These are phyloP conservation scores for Sinocyclocheilus anophthalmus DNA, from an alignment of 2,113 vertebrate genomes.

Conservation along the genomic window DNA sequence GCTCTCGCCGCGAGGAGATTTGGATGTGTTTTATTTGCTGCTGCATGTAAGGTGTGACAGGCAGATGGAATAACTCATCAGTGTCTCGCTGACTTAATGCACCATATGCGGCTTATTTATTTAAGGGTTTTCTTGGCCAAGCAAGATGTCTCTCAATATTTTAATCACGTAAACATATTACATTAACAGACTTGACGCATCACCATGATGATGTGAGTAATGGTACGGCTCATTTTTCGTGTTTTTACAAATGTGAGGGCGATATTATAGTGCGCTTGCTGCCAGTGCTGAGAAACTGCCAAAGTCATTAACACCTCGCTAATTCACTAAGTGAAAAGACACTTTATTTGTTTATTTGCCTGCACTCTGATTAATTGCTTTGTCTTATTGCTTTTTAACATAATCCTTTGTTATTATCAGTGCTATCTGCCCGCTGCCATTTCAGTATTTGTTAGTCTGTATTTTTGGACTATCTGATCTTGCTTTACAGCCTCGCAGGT, in stretches of 20 bases:
- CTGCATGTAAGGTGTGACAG: not conserved
- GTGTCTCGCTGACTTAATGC: not conserved
- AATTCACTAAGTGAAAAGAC: constrained; percentile 12
- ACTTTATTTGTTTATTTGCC: not conserved
- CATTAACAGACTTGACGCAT: constrained; percentile 6
- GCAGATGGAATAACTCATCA: constrained; percentile 34
- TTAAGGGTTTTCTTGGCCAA: constrained; percentile 23
- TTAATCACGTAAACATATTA: constrained; percentile 17
- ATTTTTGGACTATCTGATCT: not conserved
- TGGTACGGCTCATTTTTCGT: not conserved
- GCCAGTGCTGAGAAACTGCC: constrained; percentile 29
- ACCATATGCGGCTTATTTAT: constrained; percentile 32
- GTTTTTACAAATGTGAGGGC: constrained; percentile 2
- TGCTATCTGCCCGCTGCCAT: not conserved
- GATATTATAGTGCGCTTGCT: constrained; percentile 1
- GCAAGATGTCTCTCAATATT: constrained; percentile 38
- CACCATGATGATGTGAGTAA: constrained; percentile 3
- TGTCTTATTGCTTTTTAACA: not conserved
- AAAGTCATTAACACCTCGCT: constrained; percentile 12
- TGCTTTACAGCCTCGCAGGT: not conserved
- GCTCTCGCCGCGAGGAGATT: not conserved
- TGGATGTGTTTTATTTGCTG: constrained; percentile 13
- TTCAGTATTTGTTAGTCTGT: not conserved
- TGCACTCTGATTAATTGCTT: constrained; percentile 14
- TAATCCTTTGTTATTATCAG: constrained; percentile 4